Evolutionary conservation across 2,797 vertebrate species (phyloP), one percentile per base, ranked within the genome.

Genomic region (Chanos chanos): DNA sequence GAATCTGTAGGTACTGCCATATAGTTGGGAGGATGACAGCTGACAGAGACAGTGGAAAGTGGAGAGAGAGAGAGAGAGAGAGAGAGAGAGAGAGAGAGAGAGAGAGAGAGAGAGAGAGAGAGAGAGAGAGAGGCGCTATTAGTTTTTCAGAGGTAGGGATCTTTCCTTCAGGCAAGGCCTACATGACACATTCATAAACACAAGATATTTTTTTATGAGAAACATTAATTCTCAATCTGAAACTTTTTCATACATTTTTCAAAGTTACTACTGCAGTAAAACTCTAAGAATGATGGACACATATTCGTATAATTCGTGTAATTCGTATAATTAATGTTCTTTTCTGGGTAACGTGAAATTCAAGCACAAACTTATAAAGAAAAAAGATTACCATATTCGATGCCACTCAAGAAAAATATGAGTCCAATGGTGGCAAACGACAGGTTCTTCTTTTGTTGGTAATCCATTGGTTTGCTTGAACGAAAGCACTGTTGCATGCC

Each of bases 1-100:
- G 66, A 39, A 89, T 84, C 81, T 92, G 90, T 57, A 94, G 82
- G 62, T 93, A 94, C 18, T 70, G 83, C 91, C 91, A 92, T 79
- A 94, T 90, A 31, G 91, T 92, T 0, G 92, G 92, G 8, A 94
- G 81, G 70, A 94, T 92, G 63, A 94, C 92, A 13, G 90, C 92
- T 93, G 72, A 15, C 25, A 19, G 34, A 41, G 22, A 52, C 24
- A 51, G 4, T 33, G 43, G 40, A 37, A 48, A 31, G 13, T 40
- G 30, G 4, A 12, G 16, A 12, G 12, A 13, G 44, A 48, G 25
- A 72, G 4, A 28, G 9, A 25, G 10, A 51, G 24, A 39, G 5
- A 61, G 18, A 36, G 31, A 60, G 34, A 10, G 28, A 30, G 18
- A 43, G 40, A 54, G 49, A 52, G 13, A 27, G 5, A 55, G 30